Evolutionary conservation across 2,888 invertebrate species (phyloP).

Genomic region (Chloromyia formosa): DNA sequence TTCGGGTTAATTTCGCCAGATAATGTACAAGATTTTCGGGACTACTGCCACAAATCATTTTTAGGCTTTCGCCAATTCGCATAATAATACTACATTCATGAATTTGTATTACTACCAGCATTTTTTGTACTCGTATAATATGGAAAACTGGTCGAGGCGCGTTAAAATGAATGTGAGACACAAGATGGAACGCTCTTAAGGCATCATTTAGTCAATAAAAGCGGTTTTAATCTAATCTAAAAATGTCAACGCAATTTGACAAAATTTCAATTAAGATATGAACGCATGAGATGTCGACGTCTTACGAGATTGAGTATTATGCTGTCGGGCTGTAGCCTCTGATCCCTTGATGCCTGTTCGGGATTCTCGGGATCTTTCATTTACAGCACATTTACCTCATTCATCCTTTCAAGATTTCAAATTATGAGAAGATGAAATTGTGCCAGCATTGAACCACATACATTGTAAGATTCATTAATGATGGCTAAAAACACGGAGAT

Average conservation of each 20-base stretch:
- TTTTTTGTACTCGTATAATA: too few species aligned
- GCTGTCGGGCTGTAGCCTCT: neutral
- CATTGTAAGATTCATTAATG: neutral
- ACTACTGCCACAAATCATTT: too few species aligned
- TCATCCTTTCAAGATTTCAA: neutral
- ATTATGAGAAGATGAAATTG: neutral
- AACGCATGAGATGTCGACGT: slow-evolving; percentile 44
- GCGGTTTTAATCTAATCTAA: slow-evolving; percentile 56
- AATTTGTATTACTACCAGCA: too few species aligned
- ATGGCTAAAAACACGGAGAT: neutral
- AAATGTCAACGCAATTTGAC: slow-evolving; percentile 58
- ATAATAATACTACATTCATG: too few species aligned
- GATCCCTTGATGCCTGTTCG: neutral
- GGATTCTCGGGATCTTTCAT: slow-evolving; percentile 4
- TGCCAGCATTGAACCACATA: neutral
- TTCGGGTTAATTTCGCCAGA: neutral
- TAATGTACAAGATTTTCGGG: too few species aligned
- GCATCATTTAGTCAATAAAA: slow-evolving; percentile 50
- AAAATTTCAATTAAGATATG: slow-evolving; percentile 59
- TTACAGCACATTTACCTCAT: neutral
- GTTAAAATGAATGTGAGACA: slow-evolving; percentile 25
- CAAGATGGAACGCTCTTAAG: slow-evolving; percentile 28
- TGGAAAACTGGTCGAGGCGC: slow-evolving; percentile 1
- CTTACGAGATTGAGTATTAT: too few species aligned
- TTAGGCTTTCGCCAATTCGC: too few species aligned